Base-by-base conservation (phyloP, 2,113 vertebrate species). In the Lasiurus borealis region DNA sequence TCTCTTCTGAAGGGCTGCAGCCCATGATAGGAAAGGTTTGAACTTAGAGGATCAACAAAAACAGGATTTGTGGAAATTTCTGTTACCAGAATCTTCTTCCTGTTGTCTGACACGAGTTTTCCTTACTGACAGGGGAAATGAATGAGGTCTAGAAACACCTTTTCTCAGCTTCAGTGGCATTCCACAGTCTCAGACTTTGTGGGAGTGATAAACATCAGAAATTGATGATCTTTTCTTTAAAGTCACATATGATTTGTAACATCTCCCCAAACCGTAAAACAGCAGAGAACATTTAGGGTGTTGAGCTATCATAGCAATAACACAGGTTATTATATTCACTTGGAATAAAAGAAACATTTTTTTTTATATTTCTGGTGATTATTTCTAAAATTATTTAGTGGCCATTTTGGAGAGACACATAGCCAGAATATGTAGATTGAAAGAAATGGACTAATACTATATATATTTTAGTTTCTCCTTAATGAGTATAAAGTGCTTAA, bases 1-100 rank as follows among this genome's bases (percentile, higher is more conserved):
- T 87, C 69, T 73, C n/a, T 92, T 94, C 44, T 69, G 57, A 90
- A 92, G 44, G 9, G 52, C 77, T 96, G 27, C 25, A 85, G 88
- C 54, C 62, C 50, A 80, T 90, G 84, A 78, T 88, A 96, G 94
- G 31, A 91, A 95, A 95, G 75, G 1, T 36, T 94, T 18, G 44
- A 89, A 94, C 94, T 96, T 94, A 71, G 96, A 97, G 92, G 69
- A 86, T 27, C 84, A 97, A 93, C 27, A 88, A 86, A 96, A 96
- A 68, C 29, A 95, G n/a, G n/a, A 12, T 64, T 94, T 94, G 73
- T 40, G 27, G 34, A 86, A 94, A 77, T 93, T 97, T 93, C 91
- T 94, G 34, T 73, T 44, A 44, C 59, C n/a, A 73, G 76, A 59
- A 54, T 76, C 75, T 96, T 72, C 72, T 76, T 94, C 57, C 83